These are phyloP conservation scores for Scomberomorus guttatus DNA, from an alignment of 2,797 vertebrate species.

Conservation along the genomic window DNA sequence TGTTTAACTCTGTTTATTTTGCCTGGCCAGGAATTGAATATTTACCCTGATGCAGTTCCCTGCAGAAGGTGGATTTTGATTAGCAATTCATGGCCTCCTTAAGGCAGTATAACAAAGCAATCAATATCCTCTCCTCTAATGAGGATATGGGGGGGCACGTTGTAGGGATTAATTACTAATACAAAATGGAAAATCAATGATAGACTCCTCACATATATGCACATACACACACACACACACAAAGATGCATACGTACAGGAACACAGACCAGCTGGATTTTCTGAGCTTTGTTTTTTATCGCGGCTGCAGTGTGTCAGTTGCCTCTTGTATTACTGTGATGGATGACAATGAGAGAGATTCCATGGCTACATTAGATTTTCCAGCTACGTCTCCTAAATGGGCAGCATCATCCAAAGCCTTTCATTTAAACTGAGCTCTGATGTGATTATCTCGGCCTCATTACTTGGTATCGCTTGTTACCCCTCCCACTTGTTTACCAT, in stretches of 20 bases:
- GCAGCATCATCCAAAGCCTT: constrained; percentile 58
- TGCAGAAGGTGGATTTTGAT: constrained; percentile 71
- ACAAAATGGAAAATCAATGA: constrained; percentile 75
- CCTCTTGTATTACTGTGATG: constrained; percentile 65
- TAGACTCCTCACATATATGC: constrained; percentile 8
- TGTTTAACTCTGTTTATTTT: constrained; percentile 65
- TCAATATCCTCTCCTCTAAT: constrained; percentile 70
- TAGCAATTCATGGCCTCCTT: constrained; percentile 71
- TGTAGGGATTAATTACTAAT: constrained; percentile 74
- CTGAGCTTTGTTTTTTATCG: constrained; percentile 14
- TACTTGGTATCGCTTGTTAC: constrained; percentile 42
- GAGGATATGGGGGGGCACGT: constrained; percentile 43
- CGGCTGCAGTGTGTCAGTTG: constrained; percentile 29
- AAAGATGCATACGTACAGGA: constrained; percentile 3
- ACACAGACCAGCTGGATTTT: constrained; percentile 34
- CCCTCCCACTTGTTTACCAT: constrained; percentile 63
- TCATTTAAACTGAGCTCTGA: constrained; percentile 66
- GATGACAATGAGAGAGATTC: constrained; percentile 64
- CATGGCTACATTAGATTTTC: constrained; percentile 79
- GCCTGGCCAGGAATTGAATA: constrained; percentile 60
- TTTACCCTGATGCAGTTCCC: constrained; percentile 56
- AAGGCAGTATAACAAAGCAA: constrained; percentile 68
- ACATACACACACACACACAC: too few species aligned
- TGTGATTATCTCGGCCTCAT: constrained; percentile 75
- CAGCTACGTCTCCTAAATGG: constrained; percentile 47